Conservation (phyloP, 37 sponge, comb jelly and placozoan genomes). For the Amphimedon queenslandica region DNA sequence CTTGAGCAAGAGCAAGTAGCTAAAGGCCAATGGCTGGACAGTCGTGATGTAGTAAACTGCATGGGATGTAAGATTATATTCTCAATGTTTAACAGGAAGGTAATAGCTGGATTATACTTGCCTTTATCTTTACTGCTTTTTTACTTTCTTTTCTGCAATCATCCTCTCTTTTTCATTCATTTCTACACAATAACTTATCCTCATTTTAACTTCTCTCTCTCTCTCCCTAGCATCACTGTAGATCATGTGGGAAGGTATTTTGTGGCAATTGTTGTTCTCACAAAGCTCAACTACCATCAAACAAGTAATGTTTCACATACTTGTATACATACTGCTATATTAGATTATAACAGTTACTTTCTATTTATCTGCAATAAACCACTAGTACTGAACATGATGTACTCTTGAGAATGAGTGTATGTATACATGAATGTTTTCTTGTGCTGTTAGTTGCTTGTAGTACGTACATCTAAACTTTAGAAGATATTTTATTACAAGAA, state of each 20-base stretch:
- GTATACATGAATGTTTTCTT: no score
- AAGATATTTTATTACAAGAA: no score
- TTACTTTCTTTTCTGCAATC: no score
- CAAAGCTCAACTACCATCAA: slow-evolving; percentile 40
- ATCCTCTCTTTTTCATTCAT: no score
- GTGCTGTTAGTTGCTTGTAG: no score
- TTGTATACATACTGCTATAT: no score
- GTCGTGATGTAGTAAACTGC: slow-evolving; percentile 38
- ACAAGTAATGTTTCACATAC: no score
- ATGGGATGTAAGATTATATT: slow-evolving; percentile 50
- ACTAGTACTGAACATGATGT: no score
- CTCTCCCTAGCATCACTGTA: slow-evolving; percentile 74
- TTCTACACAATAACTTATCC: not conserved
- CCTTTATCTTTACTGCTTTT: no score
- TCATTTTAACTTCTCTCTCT: slow-evolving; percentile 9
- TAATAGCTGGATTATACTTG: not conserved
- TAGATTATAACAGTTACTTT: not conserved
- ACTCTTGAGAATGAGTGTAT: no score
- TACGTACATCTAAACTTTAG: no score
- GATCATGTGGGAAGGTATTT: slow-evolving; percentile 80
- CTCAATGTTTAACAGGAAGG: slow-evolving; percentile 49
- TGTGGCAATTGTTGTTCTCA: slow-evolving; percentile 64
- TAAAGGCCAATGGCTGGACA: slow-evolving; percentile 51
- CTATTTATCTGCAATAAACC: no score
- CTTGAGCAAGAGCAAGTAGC: slow-evolving; percentile 61